phyloP scores from a whole-genome alignment of 2,113 vertebrate genomes.

The Pteronura brasiliensis region DNA sequence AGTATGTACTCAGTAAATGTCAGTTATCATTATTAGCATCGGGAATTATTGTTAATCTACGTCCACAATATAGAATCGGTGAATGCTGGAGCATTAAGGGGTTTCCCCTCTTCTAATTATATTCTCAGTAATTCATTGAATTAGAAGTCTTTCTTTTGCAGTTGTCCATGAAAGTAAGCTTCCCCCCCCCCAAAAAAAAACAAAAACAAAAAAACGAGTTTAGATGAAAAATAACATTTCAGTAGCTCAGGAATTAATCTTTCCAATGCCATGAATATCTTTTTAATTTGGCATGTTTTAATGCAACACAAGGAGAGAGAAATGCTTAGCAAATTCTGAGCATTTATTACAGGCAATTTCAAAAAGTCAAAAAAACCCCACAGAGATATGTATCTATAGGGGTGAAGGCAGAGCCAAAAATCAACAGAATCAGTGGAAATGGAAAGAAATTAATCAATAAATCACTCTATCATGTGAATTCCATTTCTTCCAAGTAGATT shows the following conservation, averaged over 20 bases:
- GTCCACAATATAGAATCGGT: background rate
- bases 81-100: background rate
- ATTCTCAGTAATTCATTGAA: background rate
- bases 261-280: background rate
- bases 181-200: background rate
- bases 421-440: background rate
- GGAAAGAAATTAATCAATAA: background rate
- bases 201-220: background rate
- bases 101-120: background rate
- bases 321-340: background rate
- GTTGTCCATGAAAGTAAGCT: conserved; percentile 35
- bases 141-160: background rate
- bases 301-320: background rate
- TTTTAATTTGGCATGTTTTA: conserved; percentile 48
- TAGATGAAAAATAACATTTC: conserved; percentile 24
- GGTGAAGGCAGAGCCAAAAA: background rate
- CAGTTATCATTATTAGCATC: background rate
- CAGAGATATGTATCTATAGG: background rate
- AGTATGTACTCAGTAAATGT: background rate
- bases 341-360: background rate
- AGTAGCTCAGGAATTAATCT: conserved; percentile 32
- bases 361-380: background rate
- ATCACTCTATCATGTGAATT: background rate
- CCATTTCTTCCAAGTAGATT: background rate
- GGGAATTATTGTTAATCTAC: background rate